Conservation (phyloP, 1,140 invertebrate species). For the Drosophila simulans region DNA sequence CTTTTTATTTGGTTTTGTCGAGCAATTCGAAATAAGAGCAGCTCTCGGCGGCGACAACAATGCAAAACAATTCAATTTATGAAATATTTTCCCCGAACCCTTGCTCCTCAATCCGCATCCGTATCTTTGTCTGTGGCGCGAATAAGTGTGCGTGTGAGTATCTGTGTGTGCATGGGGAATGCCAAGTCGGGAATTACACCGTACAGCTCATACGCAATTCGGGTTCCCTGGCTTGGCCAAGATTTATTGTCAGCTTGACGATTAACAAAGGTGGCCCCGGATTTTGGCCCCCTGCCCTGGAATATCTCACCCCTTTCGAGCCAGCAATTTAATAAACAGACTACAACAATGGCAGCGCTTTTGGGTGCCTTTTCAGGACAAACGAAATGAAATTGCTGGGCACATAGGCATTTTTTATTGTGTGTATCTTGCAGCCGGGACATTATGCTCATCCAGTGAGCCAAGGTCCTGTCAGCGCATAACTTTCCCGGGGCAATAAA, state of each 20-base stretch:
- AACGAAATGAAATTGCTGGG: slow-evolving; percentile 68
- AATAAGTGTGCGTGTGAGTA: slow-evolving; percentile 27
- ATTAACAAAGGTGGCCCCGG: slow-evolving; percentile 69
- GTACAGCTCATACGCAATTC: slow-evolving; percentile 61
- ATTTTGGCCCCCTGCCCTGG: neutral
- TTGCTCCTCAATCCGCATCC: slow-evolving; percentile 2
- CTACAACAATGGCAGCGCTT: slow-evolving; percentile 47
- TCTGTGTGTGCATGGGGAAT: slow-evolving; percentile 55
- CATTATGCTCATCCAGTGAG: slow-evolving; percentile 55
- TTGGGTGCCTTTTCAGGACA: slow-evolving; percentile 66
- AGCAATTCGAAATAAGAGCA: slow-evolving; percentile 34
- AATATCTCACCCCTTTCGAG: slow-evolving; percentile 55
- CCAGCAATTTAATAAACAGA: slow-evolving; percentile 76
- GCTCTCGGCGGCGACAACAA: slow-evolving; percentile 38
- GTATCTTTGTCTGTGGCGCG: slow-evolving; percentile 23
- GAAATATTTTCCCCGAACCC: slow-evolving; percentile 59
- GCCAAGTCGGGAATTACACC: slow-evolving; percentile 34
- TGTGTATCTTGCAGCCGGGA: slow-evolving; percentile 17
- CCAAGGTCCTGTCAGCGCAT: slow-evolving; percentile 53
- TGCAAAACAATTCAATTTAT: slow-evolving; percentile 75
- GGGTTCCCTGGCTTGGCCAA: slow-evolving; percentile 39
- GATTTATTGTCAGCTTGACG: slow-evolving; percentile 74
- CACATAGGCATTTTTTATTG: slow-evolving; percentile 55
- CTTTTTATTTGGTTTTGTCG: slow-evolving; percentile 44
- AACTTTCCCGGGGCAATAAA: slow-evolving; percentile 61